Percentiles rank a stretch among this genome's conserved stretches.
phyloP scores from a whole-genome alignment of 2,113 vertebrate genomes.

The Talpa occidentalis region DNA sequence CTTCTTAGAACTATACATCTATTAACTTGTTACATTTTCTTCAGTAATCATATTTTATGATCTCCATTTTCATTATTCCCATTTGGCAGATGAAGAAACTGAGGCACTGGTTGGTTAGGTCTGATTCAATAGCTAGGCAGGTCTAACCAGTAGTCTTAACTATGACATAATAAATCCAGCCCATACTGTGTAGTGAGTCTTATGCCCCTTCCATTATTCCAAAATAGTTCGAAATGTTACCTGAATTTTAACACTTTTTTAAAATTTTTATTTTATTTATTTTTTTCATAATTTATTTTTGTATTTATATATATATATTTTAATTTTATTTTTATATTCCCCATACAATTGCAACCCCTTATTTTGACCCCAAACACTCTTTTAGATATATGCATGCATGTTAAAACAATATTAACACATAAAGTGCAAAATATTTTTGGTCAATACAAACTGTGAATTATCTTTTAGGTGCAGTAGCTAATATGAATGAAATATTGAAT shows the following conservation, averaged over 20 bases:
- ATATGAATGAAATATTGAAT: not conserved
- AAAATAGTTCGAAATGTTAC: not conserved
- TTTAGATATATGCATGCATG: not conserved
- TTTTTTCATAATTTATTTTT: too few species aligned
- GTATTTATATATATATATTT: too few species aligned
- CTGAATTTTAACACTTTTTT: not conserved
- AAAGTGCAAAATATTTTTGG: not conserved
- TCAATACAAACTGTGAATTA: not conserved
- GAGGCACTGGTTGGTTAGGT: not conserved
- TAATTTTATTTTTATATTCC: too few species aligned
- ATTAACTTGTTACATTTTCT: not conserved
- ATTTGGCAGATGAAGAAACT: not conserved
- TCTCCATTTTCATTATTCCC: not conserved
- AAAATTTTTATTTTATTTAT: too few species aligned
- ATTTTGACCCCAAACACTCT: too few species aligned
- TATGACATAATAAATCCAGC: not conserved
- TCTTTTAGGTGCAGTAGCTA: not conserved
- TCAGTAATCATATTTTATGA: not conserved
- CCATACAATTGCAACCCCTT: too few species aligned
- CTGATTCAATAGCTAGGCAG: not conserved
- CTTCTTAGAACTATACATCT: not conserved
- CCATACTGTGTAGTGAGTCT: not conserved
- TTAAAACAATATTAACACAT: not conserved
- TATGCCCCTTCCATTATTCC: not conserved
- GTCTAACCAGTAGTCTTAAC: not conserved